These are phyloP conservation scores for Mus pahari DNA, from an alignment of 2,113 vertebrate genomes.

Conservation along the genomic window DNA sequence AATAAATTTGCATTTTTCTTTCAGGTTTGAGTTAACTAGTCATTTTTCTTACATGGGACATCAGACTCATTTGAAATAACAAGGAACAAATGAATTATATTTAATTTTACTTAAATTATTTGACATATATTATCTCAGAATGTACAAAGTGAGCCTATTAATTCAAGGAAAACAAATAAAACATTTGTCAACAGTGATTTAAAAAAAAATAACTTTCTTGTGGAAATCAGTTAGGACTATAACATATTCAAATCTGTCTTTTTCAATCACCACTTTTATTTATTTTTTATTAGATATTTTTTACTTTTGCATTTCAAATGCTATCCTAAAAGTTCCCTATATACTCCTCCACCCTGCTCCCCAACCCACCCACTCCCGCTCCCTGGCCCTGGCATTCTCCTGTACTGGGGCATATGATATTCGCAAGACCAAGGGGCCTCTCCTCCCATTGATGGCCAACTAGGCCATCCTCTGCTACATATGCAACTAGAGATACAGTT, in stretches of 20 bases:
- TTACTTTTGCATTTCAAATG: no score
- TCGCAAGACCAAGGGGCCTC: no score
- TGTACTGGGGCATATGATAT: no score
- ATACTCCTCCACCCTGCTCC: no score
- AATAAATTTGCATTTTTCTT: background rate
- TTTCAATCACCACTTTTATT: background rate
- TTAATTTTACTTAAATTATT: background rate
- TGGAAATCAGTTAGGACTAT: background rate
- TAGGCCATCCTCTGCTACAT: no score
- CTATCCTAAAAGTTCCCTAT: no score
- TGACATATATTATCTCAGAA: background rate
- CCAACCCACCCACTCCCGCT: no score
- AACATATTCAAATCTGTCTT: no score
- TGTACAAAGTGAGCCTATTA: background rate
- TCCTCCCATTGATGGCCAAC: no score
- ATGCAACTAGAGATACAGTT: no score
- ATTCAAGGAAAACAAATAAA: background rate
- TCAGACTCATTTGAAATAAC: background rate
- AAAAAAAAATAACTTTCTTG: background rate
- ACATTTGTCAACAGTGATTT: background rate
- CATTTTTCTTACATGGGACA: background rate
- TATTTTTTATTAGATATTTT: no score
- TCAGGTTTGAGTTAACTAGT: background rate
- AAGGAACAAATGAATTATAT: background rate
- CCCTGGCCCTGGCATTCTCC: no score